A percentile compares a stretch with the other conserved stretches of the same genome.
Conservation (phyloP, 37 sponge, comb jelly and placozoan genomes). For the Lycopodina hypogea region DNA sequence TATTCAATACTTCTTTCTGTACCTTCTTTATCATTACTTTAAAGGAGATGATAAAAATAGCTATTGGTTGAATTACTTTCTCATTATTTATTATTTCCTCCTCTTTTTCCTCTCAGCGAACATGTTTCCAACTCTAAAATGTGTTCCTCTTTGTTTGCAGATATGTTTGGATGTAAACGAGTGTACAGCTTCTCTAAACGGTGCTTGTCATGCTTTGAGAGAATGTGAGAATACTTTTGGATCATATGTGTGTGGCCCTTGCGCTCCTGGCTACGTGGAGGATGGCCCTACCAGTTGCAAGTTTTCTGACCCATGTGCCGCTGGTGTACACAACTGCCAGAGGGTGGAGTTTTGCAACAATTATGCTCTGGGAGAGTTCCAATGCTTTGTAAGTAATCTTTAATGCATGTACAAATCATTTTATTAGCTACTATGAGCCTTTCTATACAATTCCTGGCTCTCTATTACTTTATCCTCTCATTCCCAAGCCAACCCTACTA, state of each 20-base stretch:
- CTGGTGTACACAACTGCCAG: constrained; percentile 65
- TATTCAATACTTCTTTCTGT: neutral
- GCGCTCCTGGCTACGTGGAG: constrained; percentile 69
- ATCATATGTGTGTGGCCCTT: constrained; percentile 69
- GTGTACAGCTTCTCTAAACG: constrained; percentile 44
- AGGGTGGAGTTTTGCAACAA: constrained; percentile 58
- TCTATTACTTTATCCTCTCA: neutral
- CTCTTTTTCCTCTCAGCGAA: neutral
- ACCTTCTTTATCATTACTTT: neutral
- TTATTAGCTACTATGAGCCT: no score
- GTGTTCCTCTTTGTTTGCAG: constrained; percentile 10
- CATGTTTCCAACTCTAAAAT: neutral
- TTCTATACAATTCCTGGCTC: no score
- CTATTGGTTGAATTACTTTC: neutral
- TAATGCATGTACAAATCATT: no score
- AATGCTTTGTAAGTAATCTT: constrained; percentile 50
- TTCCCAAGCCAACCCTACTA: no score
- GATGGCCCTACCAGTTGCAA: constrained; percentile 58
- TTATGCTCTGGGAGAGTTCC: constrained; percentile 41
- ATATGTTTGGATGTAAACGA: constrained; percentile 85
- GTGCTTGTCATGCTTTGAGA: constrained; percentile 56
- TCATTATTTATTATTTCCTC: neutral
- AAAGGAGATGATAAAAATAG: neutral
- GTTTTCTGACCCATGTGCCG: constrained; percentile 73
- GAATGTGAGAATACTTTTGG: constrained; percentile 68